Percentiles rank a stretch among this genome's conserved stretches.
phyloP scores from a whole-genome alignment of 1,140 invertebrate genomes.

The Gonatopus flavifemur region DNA sequence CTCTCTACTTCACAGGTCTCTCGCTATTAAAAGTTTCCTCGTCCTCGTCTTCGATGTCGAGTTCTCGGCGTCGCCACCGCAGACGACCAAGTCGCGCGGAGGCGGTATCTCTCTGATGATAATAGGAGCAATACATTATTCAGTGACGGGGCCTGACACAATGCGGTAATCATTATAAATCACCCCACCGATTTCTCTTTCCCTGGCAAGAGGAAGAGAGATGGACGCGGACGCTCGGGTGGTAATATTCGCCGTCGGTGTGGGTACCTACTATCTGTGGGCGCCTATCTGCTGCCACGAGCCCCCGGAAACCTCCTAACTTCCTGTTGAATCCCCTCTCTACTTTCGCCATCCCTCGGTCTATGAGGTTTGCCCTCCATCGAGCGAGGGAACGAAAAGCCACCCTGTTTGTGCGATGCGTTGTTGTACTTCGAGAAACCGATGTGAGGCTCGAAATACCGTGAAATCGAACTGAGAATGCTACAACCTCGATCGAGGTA shows the following conservation, averaged over 20 bases:
- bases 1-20: too few relatives aligned
- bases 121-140: conserved; percentile 13
- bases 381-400: neutral
- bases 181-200: too few relatives aligned
- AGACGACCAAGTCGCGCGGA: neutral
- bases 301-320: conserved; percentile 9
- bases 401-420: neutral
- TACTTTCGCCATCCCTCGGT: neutral
- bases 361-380: neutral
- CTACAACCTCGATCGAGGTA: too few relatives aligned
- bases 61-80: too few relatives aligned
- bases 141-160: conserved; percentile 6
- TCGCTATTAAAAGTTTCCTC: neutral
- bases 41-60: too few relatives aligned
- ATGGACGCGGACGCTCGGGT: too few relatives aligned
- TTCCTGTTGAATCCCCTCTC: conserved; percentile 2
- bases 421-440: neutral
- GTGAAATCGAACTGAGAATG: conserved; percentile 23
- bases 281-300: conserved; percentile 4
- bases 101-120: conserved; percentile 1
- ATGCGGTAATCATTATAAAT: conserved; percentile 14
- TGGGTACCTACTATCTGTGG: neutral
- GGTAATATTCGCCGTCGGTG: too few relatives aligned
- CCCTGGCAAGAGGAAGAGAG: too few relatives aligned
- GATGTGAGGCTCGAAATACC: neutral